phyloP scores from a whole-genome alignment of 2,888 invertebrate genomes.

The Parapristionchus giblindavisi region DNA sequence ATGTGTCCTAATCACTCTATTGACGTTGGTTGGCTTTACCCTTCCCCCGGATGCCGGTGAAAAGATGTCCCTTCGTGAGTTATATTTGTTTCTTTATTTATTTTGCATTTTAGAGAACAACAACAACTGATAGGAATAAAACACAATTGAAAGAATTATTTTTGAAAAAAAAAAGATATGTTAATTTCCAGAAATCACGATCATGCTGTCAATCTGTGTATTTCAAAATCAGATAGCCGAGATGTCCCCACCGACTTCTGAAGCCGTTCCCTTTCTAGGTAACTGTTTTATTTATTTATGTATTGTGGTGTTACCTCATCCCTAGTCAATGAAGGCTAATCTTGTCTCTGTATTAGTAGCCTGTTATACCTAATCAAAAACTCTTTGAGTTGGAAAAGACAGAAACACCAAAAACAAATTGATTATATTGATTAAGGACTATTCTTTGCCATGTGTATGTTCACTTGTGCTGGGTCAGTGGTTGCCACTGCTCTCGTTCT shows the following conservation, averaged over 20 bases:
- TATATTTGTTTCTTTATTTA: background rate
- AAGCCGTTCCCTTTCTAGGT: constrained; percentile 59
- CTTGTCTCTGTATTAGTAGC: too few species aligned
- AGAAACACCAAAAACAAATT: background rate
- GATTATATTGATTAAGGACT: constrained; percentile 42
- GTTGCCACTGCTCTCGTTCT: constrained; percentile 57
- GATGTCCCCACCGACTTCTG: constrained; percentile 60
- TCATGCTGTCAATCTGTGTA: constrained; percentile 63
- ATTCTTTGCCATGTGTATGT: constrained; percentile 59
- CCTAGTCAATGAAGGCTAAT: background rate
- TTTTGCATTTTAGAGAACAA: background rate
- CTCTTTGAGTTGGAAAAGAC: too few species aligned
- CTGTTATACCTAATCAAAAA: too few species aligned
- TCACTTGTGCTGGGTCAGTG: constrained; percentile 58
- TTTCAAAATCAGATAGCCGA: constrained; percentile 64
- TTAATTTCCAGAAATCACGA: constrained; percentile 57
- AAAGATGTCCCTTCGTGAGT: constrained; percentile 59
- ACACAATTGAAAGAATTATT: background rate
- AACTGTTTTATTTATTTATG: background rate
- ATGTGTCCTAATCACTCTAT: constrained; percentile 74
- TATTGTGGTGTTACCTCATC: background rate
- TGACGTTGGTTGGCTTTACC: constrained; percentile 60
- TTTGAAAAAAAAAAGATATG: background rate
- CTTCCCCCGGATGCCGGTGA: constrained; percentile 62
- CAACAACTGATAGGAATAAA: background rate